Evolutionary conservation across 2,888 invertebrate species (phyloP).

Genomic region (Tryphoninae sp.): DNA sequence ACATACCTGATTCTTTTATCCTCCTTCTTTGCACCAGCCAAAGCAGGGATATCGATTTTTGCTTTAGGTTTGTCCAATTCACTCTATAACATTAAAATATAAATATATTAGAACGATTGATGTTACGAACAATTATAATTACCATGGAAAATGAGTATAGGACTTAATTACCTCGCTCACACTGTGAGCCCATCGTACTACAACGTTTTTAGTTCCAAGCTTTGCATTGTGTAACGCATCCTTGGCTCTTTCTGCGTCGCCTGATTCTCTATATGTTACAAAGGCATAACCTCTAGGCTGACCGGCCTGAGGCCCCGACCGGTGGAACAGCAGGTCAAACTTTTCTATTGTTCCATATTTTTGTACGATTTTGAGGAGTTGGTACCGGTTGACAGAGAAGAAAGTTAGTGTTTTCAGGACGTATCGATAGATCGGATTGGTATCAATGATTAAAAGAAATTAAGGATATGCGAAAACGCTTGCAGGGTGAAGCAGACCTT

Average conservation of each 20-base stretch:
- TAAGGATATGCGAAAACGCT: not conserved
- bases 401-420: constrained; percentile 71
- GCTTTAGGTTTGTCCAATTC: constrained; percentile 89
- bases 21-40: constrained; percentile 85
- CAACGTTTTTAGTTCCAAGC: constrained; percentile 89
- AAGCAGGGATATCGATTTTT: constrained; percentile 89
- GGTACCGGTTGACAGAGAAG: constrained; percentile 90
- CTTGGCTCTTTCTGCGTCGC: constrained; percentile 89
- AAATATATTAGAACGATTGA: not conserved
- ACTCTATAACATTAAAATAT: constrained; percentile 83
- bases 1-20: constrained; percentile 83
- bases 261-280: constrained; percentile 89
- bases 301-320: constrained; percentile 93
- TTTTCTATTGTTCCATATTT: constrained; percentile 96
- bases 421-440: constrained; percentile 43
- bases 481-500: not conserved
- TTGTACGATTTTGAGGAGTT: constrained; percentile 97
- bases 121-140: not conserved
- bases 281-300: constrained; percentile 97
- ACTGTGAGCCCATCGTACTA: constrained; percentile 91
- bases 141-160: not conserved
- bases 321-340: constrained; percentile 97
- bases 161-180: constrained; percentile 84
- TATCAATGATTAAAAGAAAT: constrained; percentile 36
- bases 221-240: constrained; percentile 88